Evolutionary conservation across 1,140 invertebrate genomes (phyloP), one percentile per base, ranked within the genome.

Genomic region (Brachionus angularis): DNA sequence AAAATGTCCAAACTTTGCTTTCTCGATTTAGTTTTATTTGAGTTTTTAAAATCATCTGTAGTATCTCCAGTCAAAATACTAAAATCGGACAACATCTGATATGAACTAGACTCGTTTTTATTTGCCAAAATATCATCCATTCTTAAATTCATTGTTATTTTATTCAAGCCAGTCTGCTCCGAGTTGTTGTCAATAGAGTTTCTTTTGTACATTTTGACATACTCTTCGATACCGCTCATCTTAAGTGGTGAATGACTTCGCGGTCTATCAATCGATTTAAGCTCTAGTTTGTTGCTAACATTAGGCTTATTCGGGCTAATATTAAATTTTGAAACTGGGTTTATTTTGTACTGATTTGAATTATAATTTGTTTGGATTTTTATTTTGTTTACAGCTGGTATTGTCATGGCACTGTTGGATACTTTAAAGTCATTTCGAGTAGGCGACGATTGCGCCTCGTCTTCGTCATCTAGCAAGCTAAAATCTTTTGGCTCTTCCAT

Each of bases 81-180:
- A 36, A 67, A 67, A 67, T 67, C 62, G 5, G 14, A 18, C 42
- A 67, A 34, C 62, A 67, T 67, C 36, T 67, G 62, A n/a, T 67
- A 67, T 5, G 42, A 33, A 18, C 16, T 29, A 12, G 42, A 31
- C 27, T 67, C 62, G 42, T 67, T 67, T 14, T 46, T 47, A 29
- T 18, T 29, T 12, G 62, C 23, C 12, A 67, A 25, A 4, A 67
- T 23, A 67, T 67, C 62, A 5, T 67, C 62, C 62, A 67, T 67
- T 67, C 36, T 67, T 18, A 67, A 33, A 47, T 67, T 67, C 62
- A 67, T 67, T 25, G 42, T 46, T 23, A 67, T 67, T 14, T 67
- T 67, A 36, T 67, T 67, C 23, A 29, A 29, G 5, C 33, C 29
- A 50, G 10, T 16, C 16, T 42, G 39, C 39, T 42, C 10, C 39